Conservation (phyloP, 2,113 vertebrate species). For the Neogobius melanostomus region DNA sequence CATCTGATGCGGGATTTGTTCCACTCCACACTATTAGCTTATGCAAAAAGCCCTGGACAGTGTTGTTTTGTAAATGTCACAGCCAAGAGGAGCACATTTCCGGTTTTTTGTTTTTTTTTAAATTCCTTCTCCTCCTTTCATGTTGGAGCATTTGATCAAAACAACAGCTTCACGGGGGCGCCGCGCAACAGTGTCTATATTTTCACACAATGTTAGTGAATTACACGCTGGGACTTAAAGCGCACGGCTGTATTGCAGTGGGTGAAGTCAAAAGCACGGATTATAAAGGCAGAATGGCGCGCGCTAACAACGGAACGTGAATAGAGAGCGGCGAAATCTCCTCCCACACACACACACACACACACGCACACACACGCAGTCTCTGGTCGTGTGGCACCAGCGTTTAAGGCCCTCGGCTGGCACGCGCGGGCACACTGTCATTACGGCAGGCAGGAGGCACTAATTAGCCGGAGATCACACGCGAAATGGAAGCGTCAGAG, state of each 20-base stretch:
- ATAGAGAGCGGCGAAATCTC: neutral
- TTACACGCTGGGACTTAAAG: neutral
- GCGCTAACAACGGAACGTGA: neutral
- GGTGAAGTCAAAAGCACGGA: neutral
- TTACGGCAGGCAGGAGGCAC: neutral
- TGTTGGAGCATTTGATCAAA: constrained; percentile 17
- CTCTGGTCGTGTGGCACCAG: neutral
- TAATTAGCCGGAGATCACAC: constrained; percentile 4
- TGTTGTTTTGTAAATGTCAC: constrained; percentile 5
- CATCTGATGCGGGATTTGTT: constrained; percentile 4
- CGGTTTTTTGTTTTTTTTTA: neutral
- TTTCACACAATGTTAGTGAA: neutral
- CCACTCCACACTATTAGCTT: constrained; percentile 6
- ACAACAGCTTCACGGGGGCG: constrained; percentile 7
- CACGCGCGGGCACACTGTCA: neutral
- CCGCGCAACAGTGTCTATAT: neutral
- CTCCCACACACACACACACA: neutral
- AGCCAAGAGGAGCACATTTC: constrained; percentile 1
- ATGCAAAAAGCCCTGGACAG: neutral
- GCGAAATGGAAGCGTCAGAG: neutral
- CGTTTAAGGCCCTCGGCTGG: neutral
- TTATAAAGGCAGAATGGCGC: neutral
- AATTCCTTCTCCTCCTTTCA: constrained; percentile 1
- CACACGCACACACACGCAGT: neutral
- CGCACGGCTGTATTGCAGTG: neutral